phyloP scores from a whole-genome alignment of 1,140 invertebrate species.

The Saccostrea cuccullata region DNA sequence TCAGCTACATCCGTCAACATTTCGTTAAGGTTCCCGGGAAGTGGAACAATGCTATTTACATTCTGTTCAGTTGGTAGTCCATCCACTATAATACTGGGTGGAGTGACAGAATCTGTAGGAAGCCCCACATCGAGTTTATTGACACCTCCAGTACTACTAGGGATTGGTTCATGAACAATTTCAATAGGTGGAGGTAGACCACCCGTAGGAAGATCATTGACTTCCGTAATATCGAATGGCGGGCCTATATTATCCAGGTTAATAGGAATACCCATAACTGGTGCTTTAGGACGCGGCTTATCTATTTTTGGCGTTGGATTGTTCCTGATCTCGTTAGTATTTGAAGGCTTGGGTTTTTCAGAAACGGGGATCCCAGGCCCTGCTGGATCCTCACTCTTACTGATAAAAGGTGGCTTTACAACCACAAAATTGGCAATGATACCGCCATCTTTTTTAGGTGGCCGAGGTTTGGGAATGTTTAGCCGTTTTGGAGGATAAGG shows the following conservation, averaged over 20 bases:
- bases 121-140: not conserved
- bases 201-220: not conserved
- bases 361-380: not conserved
- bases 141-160: not conserved
- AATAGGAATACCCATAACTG: conserved; percentile 1
- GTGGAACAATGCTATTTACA: not conserved
- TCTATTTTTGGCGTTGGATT: not conserved
- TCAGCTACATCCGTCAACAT: not conserved
- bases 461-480: not conserved
- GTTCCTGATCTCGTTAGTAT: not conserved
- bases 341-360: not conserved
- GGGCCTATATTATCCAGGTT: not conserved
- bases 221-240: not conserved
- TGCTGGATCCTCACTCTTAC: not conserved
- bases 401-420: not conserved
- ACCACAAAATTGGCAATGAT: conserved; percentile 13
- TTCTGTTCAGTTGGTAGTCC: not conserved
- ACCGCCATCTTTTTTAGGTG: not conserved
- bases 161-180: not conserved
- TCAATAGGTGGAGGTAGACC: not conserved
- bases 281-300: not conserved
- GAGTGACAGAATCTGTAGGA: not conserved
- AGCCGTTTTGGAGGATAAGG: not conserved
- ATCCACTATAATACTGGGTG: not conserved
- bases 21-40: not conserved